Conservation (phyloP, 2,888 invertebrate species). For the Taenaris catops region DNA sequence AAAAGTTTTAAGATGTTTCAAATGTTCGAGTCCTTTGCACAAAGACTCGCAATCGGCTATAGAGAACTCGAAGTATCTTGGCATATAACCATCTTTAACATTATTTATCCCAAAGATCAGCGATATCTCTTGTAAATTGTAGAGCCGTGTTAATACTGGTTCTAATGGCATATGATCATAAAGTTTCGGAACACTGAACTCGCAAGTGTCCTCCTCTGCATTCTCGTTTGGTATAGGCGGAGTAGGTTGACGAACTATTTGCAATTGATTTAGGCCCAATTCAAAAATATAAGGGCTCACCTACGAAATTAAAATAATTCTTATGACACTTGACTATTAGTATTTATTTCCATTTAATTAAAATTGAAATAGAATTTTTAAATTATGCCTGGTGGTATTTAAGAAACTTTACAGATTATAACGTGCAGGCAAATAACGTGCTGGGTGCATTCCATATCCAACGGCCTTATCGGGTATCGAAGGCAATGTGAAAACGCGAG, state of each 20-base stretch:
- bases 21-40: slow-evolving; percentile 68
- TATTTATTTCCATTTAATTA: too few species aligned
- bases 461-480: too few species aligned
- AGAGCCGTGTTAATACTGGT: slow-evolving; percentile 69
- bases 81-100: slow-evolving; percentile 71
- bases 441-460: too few species aligned
- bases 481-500: too few species aligned
- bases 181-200: slow-evolving; percentile 53
- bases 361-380: too few species aligned
- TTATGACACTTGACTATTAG: too few species aligned
- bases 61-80: slow-evolving; percentile 82
- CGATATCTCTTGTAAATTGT: slow-evolving; percentile 73
- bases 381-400: too few species aligned
- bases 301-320: slow-evolving; percentile 34
- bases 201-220: slow-evolving; percentile 52
- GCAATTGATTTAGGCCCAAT: slow-evolving; percentile 71
- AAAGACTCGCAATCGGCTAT: slow-evolving; percentile 78
- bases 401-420: too few species aligned
- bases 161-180: slow-evolving; percentile 81
- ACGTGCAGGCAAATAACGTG: too few species aligned
- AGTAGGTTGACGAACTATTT: slow-evolving; percentile 71
- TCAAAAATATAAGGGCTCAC: slow-evolving; percentile 73
- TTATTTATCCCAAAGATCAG: slow-evolving; percentile 62
- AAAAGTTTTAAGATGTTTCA: slow-evolving; percentile 69
- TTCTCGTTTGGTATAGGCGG: slow-evolving; percentile 46